These are phyloP conservation scores for Ursus arctos DNA, from an alignment of 2,113 vertebrate species.

Conservation along the genomic window DNA sequence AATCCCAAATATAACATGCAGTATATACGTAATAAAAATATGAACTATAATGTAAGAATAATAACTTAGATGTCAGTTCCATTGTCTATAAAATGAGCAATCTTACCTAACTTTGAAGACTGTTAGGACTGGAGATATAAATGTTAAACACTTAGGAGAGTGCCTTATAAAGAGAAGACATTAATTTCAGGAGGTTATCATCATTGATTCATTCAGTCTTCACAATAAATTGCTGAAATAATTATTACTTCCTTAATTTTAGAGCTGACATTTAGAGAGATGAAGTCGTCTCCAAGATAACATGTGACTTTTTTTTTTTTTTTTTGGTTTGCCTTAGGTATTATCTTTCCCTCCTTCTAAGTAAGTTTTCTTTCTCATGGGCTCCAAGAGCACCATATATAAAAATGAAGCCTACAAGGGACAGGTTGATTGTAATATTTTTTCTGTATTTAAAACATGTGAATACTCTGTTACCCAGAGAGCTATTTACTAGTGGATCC, in stretches of 20 bases:
- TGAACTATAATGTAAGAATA: background rate
- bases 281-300: background rate
- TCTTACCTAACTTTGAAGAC: background rate
- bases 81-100: background rate
- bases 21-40: background rate
- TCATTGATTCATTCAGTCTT: background rate
- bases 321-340: background rate
- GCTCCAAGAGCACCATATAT: background rate
- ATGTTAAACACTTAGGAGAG: background rate
- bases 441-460: background rate
- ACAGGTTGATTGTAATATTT: background rate
- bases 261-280: background rate
- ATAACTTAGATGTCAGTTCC: background rate
- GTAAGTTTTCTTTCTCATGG: background rate
- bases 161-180: background rate
- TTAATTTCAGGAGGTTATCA: background rate
- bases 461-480: background rate
- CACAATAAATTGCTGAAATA: background rate
- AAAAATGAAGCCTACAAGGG: background rate
- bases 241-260: conserved; percentile 12
- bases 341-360: background rate
- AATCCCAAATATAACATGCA: background rate
- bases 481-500: background rate
- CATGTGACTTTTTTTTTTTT: background rate
- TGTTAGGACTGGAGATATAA: background rate